These are phyloP conservation scores for Semaprochilodus insignis DNA, from an alignment of 2,797 vertebrate species.

Conservation along the genomic window DNA sequence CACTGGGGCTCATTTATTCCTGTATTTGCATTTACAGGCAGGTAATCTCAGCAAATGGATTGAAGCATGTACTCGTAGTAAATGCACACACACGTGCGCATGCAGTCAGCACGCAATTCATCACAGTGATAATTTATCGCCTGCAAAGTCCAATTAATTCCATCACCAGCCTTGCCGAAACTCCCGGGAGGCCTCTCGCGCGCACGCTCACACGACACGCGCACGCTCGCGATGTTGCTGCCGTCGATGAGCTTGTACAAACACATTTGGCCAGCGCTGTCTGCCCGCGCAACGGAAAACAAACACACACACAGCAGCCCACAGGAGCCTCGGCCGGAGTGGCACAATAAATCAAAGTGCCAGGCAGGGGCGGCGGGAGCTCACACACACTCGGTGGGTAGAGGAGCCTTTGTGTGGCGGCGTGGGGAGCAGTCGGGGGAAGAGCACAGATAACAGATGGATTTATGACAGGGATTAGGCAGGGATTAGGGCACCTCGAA, in stretches of 20 bases:
- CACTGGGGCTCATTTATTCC: background rate
- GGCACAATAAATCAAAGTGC: conserved; percentile 59
- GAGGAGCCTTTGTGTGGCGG: conserved; percentile 43
- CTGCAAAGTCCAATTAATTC: conserved; percentile 30
- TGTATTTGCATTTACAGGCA: background rate
- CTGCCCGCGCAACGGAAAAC: conserved; percentile 41
- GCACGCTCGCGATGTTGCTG: conserved; percentile 10
- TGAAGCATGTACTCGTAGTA: background rate
- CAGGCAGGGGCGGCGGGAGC: conserved; percentile 12
- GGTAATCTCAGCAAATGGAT: background rate
- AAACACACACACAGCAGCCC: conserved; percentile 36
- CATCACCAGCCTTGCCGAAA: conserved; percentile 20
- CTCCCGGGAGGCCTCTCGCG: conserved; percentile 1
- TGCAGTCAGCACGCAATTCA: background rate
- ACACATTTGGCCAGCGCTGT: conserved; percentile 46
- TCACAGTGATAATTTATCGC: conserved; percentile 37
- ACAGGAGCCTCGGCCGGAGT: conserved; percentile 41
- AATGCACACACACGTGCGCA: conserved; percentile 4
- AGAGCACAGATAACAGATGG: conserved; percentile 59
- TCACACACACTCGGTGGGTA: conserved; percentile 16
- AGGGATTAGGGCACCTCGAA: conserved; percentile 70
- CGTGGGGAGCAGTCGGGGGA: conserved; percentile 14
- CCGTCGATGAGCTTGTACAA: conserved; percentile 34
- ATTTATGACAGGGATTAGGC: conserved; percentile 69
- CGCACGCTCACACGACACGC: conserved; percentile 19